Conservation (phyloP, 1,140 invertebrate species). For the Matsumurasca onukii region DNA sequence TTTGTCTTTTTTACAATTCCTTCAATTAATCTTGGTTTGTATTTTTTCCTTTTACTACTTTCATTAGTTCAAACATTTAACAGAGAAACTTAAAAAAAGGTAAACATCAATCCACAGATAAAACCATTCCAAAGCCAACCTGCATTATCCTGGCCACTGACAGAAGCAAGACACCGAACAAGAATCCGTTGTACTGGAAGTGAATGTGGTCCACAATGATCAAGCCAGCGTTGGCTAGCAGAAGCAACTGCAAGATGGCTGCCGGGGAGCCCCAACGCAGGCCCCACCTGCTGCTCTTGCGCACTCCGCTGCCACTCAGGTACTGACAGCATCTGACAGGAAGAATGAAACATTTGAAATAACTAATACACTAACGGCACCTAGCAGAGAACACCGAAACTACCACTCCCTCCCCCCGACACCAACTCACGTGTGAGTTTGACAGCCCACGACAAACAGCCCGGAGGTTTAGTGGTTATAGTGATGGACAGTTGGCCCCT, state of each 20-base stretch:
- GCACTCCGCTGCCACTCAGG: slow-evolving; percentile 41
- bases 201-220: slow-evolving; percentile 97
- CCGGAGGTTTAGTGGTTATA: too few species aligned
- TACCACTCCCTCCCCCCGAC: too few species aligned
- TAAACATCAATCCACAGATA: too few species aligned
- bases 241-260: slow-evolving; percentile 52
- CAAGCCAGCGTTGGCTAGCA: slow-evolving; percentile 84
- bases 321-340: slow-evolving; percentile 44
- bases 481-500: too few species aligned
- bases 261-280: slow-evolving; percentile 44
- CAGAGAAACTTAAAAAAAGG: background rate
- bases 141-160: slow-evolving; percentile 71
- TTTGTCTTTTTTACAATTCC: background rate
- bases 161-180: slow-evolving; percentile 90
- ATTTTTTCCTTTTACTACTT: background rate
- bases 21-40: background rate
- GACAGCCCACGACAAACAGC: too few species aligned
- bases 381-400: too few species aligned
- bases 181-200: slow-evolving; percentile 99
- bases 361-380: too few species aligned
- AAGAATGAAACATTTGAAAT: too few species aligned
- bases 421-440: too few species aligned
- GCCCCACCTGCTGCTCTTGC: slow-evolving; percentile 44
- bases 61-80: background rate
- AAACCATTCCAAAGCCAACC: too few species aligned